A percentile compares a stretch with the other conserved stretches of the same genome.
phyloP scores from a whole-genome alignment of 2,888 invertebrate genomes.

The Synergus japonicus region DNA sequence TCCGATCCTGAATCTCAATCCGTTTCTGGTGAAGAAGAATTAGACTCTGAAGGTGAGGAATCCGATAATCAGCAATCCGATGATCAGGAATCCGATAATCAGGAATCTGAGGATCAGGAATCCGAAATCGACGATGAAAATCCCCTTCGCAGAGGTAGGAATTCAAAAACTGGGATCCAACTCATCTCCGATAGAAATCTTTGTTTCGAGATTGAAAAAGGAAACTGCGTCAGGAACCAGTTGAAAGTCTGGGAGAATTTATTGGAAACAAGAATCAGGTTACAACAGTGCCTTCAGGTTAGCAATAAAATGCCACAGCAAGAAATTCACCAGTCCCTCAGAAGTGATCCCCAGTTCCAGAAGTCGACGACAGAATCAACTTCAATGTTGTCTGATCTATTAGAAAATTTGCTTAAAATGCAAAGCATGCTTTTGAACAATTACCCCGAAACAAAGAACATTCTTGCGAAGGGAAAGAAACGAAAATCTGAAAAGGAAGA shows the following conservation, averaged over 20 bases:
- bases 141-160: constrained; percentile 45
- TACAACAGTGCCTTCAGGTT: constrained; percentile 88
- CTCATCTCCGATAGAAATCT: constrained; percentile 80
- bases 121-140: constrained; percentile 45
- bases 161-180: constrained; percentile 77
- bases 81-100: constrained; percentile 41
- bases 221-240: constrained; percentile 84
- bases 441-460: constrained; percentile 84
- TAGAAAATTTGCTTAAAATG: constrained; percentile 83
- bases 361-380: constrained; percentile 79
- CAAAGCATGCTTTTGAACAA: constrained; percentile 82
- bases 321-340: constrained; percentile 79
- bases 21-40: constrained; percentile 54
- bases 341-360: constrained; percentile 79
- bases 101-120: constrained; percentile 59
- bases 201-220: constrained; percentile 82
- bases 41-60: constrained; percentile 58
- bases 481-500: constrained; percentile 64
- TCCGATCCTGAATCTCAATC: background rate
- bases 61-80: constrained; percentile 47
- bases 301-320: constrained; percentile 89
- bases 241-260: constrained; percentile 90
- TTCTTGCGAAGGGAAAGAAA: constrained; percentile 63
- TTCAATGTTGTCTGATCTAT: constrained; percentile 79
- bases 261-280: constrained; percentile 90